Percentiles rank a stretch among this genome's conserved stretches.
Evolutionary conservation across 2,888 invertebrate species (phyloP).

Genomic region (Acanthosoma haemorrhoidale): DNA sequence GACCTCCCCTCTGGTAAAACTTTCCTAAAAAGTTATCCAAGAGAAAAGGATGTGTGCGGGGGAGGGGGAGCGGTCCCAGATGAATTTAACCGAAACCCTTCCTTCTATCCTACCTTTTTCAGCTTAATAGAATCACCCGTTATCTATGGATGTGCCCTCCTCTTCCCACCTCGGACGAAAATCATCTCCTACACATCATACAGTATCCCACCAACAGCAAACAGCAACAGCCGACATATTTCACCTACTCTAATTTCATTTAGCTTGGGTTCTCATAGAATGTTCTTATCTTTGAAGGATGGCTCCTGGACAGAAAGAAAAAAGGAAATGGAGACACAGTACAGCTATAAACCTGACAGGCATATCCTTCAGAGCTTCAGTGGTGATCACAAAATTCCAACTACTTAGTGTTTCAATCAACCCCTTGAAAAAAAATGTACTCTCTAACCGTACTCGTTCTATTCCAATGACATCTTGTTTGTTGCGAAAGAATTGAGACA

Average conservation of each 20-base stretch:
- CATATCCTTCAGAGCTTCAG: too few species aligned
- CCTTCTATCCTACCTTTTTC: slow-evolving; percentile 9
- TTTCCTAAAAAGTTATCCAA: slow-evolving; percentile 1
- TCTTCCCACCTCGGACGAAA: neutral
- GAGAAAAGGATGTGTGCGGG: neutral
- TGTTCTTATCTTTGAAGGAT: too few species aligned
- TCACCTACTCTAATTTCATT: neutral
- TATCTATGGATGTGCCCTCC: slow-evolving; percentile 9
- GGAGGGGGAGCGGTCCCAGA: neutral
- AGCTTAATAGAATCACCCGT: slow-evolving; percentile 1
- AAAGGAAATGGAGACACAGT: too few species aligned
- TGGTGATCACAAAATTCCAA: too few species aligned
- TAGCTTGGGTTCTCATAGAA: too few species aligned
- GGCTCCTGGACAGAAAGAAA: too few species aligned
- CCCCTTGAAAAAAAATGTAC: too few species aligned
- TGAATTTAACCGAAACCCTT: slow-evolving; percentile 1
- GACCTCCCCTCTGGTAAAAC: neutral
- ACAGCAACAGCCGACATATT: neutral
- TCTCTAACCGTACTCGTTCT: too few species aligned
- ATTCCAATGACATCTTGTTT: too few species aligned
- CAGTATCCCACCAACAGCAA: neutral
- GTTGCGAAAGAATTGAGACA: too few species aligned
- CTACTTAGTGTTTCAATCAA: too few species aligned
- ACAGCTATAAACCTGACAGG: too few species aligned
- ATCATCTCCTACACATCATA: neutral